A percentile compares a stretch with the other conserved stretches of the same genome.
phyloP scores from a whole-genome alignment of 1,140 invertebrate genomes.

The Diprion similis region DNA sequence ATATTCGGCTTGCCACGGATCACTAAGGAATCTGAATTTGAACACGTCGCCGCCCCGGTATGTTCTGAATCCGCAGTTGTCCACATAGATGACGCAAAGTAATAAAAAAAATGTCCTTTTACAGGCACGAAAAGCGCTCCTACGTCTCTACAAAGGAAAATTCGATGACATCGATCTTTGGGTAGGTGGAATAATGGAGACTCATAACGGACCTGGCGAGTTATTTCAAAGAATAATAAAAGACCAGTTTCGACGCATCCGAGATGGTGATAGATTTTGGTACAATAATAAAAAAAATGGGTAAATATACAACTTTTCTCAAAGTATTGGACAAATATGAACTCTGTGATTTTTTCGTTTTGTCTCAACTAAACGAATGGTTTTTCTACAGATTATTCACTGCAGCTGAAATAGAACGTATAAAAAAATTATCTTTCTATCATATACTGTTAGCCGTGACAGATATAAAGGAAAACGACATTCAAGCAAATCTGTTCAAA shows the following conservation, averaged over 20 bases:
- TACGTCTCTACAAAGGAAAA: slow-evolving; percentile 58
- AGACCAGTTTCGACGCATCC: slow-evolving; percentile 65
- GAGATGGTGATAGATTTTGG: slow-evolving; percentile 68
- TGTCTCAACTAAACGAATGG: slow-evolving; percentile 23
- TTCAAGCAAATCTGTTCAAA: slow-evolving; percentile 67
- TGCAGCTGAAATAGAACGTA: slow-evolving; percentile 61
- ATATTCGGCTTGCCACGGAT: slow-evolving; percentile 56
- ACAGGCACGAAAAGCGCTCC: slow-evolving; percentile 55
- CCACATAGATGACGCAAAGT: not conserved
- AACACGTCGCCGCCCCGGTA: slow-evolving; percentile 23
- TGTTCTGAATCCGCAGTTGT: not conserved
- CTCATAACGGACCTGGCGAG: slow-evolving; percentile 65
- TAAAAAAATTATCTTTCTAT: slow-evolving; percentile 63
- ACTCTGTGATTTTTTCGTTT: not conserved
- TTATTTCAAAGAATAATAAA: slow-evolving; percentile 65
- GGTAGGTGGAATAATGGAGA: slow-evolving; percentile 75
- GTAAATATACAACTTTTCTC: slow-evolving; percentile 43
- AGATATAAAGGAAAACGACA: slow-evolving; percentile 59
- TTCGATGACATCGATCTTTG: slow-evolving; percentile 70
- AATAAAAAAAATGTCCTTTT: not conserved
- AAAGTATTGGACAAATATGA: not conserved
- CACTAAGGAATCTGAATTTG: slow-evolving; percentile 27
- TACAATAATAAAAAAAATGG: slow-evolving; percentile 63
- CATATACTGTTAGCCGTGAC: slow-evolving; percentile 67
- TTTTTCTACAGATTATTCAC: slow-evolving; percentile 62